Conservation (phyloP, 2,888 invertebrate species). For the Aphidius colemani region DNA sequence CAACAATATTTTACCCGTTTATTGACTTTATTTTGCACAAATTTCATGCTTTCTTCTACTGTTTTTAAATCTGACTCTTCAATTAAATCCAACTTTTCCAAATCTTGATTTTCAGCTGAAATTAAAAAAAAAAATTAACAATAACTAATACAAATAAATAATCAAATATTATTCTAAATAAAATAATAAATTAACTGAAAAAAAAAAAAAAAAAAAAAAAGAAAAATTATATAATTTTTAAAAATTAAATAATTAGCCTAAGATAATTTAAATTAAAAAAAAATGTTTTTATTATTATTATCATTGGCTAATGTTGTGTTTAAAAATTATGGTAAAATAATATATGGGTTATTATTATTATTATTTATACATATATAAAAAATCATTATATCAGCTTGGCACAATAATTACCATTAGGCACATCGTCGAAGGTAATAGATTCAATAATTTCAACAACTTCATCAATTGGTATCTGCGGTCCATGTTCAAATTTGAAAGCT, state of each 20-base stretch:
- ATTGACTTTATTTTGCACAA: not conserved
- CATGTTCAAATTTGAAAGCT: conserved; percentile 53
- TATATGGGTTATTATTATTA: no score
- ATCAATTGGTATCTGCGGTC: conserved; percentile 55
- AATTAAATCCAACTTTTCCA: conserved; percentile 49
- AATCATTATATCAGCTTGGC: no score
- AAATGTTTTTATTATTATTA: no score
- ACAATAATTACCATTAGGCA: conserved; percentile 58
- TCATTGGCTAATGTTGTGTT: no score
- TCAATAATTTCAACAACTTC: conserved; percentile 60
- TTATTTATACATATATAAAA: no score
- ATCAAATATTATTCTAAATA: not conserved
- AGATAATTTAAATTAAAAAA: no score
- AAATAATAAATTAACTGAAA: not conserved
- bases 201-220: conserved; percentile 12
- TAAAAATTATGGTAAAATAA: no score
- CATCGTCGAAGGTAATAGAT: conserved; percentile 63
- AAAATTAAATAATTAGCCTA: no score
- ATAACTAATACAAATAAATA: not conserved
- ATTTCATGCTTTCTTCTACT: conserved; percentile 38
- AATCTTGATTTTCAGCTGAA: conserved; percentile 43
- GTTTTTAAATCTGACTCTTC: conserved; percentile 38
- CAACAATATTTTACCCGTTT: conserved; percentile 32
- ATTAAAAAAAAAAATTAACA: not conserved
- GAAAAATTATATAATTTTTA: no score